Evolutionary conservation across 1,140 invertebrate genomes (phyloP), one percentile per base, ranked within the genome.

Genomic region (Hylyphantes graminicola): DNA sequence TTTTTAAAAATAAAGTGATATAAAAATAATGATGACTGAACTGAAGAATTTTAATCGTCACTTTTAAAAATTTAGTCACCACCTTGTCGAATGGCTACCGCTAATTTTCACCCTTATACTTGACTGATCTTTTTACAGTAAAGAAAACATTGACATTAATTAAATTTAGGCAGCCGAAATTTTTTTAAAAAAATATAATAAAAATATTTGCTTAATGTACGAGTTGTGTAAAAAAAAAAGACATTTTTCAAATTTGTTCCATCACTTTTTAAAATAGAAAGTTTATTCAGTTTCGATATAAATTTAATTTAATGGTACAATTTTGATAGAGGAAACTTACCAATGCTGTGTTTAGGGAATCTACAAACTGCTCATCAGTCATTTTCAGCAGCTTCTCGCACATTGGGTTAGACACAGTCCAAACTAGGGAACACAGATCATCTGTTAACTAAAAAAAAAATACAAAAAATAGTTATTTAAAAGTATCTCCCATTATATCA

Each of bases 371-470:
- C 81, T 95, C 93, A 0, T 94, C 92, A 0, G 93, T 87, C 65
- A 97, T 87, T 70, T 92, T 89, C 65, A 96, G 88, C 9, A 99
- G 89, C 67, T 92, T 88, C 87, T 95, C 94, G 0, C 96, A 95
- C 88, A 82, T 89, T 88, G 57, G 91, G 84, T 92, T 91, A 57
- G 93, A 93, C 0, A 95, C 95, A 51, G 94, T 95, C 98, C 98
- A 99, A 0, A 99, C 96, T 3, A 99, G 90, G 0, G 96, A 98
- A 88, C 95, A 96, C 7, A 93, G 89, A 19, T 91, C 91, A 63
- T 93, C 92, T 83, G 92, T 93, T 7, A 98, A 90, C 91, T 94
- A 88, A 84, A 90, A 80, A 81, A 86, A 65, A 11, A 12, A 70
- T 7, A 50, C 5, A 65, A 53, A 70, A 70, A 35, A 5, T 5